Conservation (phyloP, 1,140 invertebrate genomes). For the Cataglyphis hispanica region DNA sequence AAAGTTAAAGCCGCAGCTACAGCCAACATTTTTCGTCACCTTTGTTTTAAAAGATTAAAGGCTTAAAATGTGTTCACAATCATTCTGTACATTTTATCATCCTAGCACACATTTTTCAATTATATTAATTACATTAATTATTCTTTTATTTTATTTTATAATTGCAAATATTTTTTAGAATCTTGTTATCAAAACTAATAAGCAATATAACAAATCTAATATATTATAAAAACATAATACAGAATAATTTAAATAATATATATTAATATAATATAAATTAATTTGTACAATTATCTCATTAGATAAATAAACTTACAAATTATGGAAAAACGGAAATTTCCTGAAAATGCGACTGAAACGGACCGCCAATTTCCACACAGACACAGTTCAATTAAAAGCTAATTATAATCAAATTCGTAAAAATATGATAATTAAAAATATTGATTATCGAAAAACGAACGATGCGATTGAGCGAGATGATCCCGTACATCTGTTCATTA, state of each 20-base stretch:
- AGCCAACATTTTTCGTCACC: conserved; percentile 80
- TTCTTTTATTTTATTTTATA: background rate
- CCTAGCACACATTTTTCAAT: background rate
- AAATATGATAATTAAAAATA: conserved; percentile 84
- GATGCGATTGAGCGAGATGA: conserved; percentile 47
- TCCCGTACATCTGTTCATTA: conserved; percentile 84
- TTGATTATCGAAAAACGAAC: conserved; percentile 81
- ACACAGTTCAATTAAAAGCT: conserved; percentile 78
- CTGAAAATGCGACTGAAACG: conserved; percentile 27
- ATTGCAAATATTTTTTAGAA: background rate
- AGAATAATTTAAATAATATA: background rate
- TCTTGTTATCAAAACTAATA: background rate
- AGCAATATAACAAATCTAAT: background rate
- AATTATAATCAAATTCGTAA: conserved; percentile 79
- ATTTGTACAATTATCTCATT: background rate
- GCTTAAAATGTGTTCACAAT: conserved; percentile 78
- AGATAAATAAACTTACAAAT: conserved; percentile 62
- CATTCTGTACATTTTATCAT: conserved; percentile 61
- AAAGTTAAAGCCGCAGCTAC: conserved; percentile 72
- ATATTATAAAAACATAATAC: conserved; percentile 19
- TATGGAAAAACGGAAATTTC: conserved; percentile 61
- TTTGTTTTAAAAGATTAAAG: conserved; percentile 83
- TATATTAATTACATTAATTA: background rate
- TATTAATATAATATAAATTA: background rate
- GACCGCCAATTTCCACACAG: conserved; percentile 57